Base-by-base conservation (phyloP, 2,888 invertebrate genomes). In the Nephrotoma appendiculata region DNA sequence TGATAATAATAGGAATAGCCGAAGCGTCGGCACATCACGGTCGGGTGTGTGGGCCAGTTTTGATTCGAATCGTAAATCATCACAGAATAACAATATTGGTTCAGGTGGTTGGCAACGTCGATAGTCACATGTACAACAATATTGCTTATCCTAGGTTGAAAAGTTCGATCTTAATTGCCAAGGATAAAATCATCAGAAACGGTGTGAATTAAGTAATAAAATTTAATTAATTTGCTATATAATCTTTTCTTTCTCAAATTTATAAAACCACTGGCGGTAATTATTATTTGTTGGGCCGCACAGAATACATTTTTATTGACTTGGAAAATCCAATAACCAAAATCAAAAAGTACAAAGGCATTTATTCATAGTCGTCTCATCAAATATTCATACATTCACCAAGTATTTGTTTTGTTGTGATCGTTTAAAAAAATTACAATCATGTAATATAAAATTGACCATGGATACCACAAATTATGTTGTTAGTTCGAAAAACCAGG, bases 401-500 rank as follows among this genome's bases (percentile, higher is more conserved):
- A 31, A 31, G 31, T 31, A 31, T 31, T 31, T 31, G 31, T 31
- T 31, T 3, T 31, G 31, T 31, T 31, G 31, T 31, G 31, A 31
- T 31, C 31, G 31, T 31, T 31, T 31, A 31, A 3, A 31, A 31
- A 31, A 31, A 2, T 31, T 31, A 31, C 31, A 31, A 31, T 3
- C 31, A 31, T 31, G 3, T 31, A 31, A 31, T 31, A 31, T 31
- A 31, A 31, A 31, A 31, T 31, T 31, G 31, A 31, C 3, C 31
- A 31, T 31, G 31, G 31, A 31, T 31, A 31, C 31, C 31, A 31
- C 31, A 31, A 31, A 31, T 31, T 31, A 31, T 31, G 31, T 71
- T 71, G 71, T 31, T 71, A 95, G 94, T 99, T 99, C 92, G 96
- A 97, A 90, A 99, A 99, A 92, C 99, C 99, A 85, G 98, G 96